Percentiles rank a stretch among this genome's conserved stretches.
phyloP scores from a whole-genome alignment of 2,113 vertebrate genomes.

The Tyrannus savana region DNA sequence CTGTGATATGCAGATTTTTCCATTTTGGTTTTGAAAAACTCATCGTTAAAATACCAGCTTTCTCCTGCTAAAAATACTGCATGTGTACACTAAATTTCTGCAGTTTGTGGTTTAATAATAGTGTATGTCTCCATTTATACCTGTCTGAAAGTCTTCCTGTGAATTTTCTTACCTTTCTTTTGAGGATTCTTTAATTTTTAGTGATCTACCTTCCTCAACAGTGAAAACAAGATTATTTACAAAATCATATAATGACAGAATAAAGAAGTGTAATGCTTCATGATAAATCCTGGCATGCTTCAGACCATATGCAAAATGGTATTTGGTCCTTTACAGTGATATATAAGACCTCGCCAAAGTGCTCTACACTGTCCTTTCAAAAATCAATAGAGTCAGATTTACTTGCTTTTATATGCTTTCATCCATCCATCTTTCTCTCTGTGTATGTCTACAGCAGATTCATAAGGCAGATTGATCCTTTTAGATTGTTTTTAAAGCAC shows the following conservation, averaged over 20 bases:
- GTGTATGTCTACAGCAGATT: conserved; percentile 19
- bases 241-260: conserved; percentile 12
- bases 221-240: conserved; percentile 54
- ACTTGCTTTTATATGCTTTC: conserved; percentile 20
- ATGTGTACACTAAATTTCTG: not conserved
- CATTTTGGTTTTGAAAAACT: conserved; percentile 4
- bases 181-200: conserved; percentile 42
- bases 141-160: not conserved
- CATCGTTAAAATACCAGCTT: not conserved
- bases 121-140: not conserved
- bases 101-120: not conserved
- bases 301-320: not conserved
- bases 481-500: conserved; percentile 51
- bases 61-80: not conserved
- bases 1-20: conserved; percentile 16
- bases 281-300: conserved; percentile 39
- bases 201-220: conserved; percentile 15
- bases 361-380: conserved; percentile 22
- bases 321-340: conserved; percentile 12
- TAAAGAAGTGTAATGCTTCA: not conserved
- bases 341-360: conserved; percentile 40
- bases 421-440: conserved; percentile 26
- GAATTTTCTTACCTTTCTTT: not conserved
- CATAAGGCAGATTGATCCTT: not conserved
- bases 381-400: conserved; percentile 27